A percentile compares a stretch with the other conserved stretches of the same genome.
These are phyloP conservation scores for Megalopta genalis DNA, from an alignment of 1,140 invertebrate species.

Conservation along the genomic window DNA sequence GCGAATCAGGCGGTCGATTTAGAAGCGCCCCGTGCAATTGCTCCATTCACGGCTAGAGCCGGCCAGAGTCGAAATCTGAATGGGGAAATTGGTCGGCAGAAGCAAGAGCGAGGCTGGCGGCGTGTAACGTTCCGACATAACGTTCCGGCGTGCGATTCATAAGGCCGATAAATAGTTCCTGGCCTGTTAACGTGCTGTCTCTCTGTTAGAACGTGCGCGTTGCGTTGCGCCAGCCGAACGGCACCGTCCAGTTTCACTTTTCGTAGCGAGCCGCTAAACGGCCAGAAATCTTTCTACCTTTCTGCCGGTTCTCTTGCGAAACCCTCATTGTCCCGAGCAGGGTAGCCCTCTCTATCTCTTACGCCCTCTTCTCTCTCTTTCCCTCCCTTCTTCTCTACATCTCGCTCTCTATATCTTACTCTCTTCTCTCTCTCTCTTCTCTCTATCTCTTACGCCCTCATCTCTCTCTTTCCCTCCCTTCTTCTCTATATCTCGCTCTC, in stretches of 20 bases:
- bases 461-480: too few species aligned
- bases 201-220: neutral
- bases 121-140: neutral
- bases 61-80: constrained; percentile 8
- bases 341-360: too few species aligned
- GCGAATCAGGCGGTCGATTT: neutral
- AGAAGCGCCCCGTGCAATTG: neutral
- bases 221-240: constrained; percentile 32
- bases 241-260: constrained; percentile 67
- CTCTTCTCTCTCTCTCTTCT: neutral
- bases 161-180: constrained; percentile 16
- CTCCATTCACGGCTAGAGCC: constrained; percentile 27
- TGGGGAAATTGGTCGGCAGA: constrained; percentile 21
- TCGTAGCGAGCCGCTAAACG: constrained; percentile 63
- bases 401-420: too few species aligned
- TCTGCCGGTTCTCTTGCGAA: constrained; percentile 52
- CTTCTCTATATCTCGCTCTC: too few species aligned
- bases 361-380: too few species aligned
- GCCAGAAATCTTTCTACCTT: constrained; percentile 53
- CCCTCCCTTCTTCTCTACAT: neutral
- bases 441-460: neutral
- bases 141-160: constrained; percentile 10
- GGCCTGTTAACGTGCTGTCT: neutral
- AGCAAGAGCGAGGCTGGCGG: constrained; percentile 8
- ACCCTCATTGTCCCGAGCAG: constrained; percentile 60